These are phyloP conservation scores for Gymnoscelis rufifasciata DNA, from an alignment of 2,888 invertebrate genomes.

Conservation along the genomic window DNA sequence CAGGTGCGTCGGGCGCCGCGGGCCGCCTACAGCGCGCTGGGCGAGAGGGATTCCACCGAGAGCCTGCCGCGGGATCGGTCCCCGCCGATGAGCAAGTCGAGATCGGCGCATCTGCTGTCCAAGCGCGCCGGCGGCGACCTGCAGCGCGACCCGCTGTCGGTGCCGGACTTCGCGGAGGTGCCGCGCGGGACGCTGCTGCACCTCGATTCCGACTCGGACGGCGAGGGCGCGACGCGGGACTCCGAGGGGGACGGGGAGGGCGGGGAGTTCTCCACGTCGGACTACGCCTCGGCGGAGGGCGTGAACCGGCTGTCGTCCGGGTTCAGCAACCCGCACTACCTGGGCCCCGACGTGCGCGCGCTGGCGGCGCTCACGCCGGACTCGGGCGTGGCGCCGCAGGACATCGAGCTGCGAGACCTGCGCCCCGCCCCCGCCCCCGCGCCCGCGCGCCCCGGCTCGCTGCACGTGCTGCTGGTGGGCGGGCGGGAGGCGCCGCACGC, in stretches of 20 bases:
- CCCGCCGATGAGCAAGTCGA: conserved; percentile 71
- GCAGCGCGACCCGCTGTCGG: conserved; percentile 84
- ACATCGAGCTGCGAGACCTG: conserved; percentile 64
- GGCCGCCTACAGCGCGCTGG: conserved; percentile 85
- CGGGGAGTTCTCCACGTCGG: conserved; percentile 83
- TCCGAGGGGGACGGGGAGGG: conserved; percentile 73
- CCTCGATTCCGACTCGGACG: conserved; percentile 84
- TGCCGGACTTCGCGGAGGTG: conserved; percentile 84
- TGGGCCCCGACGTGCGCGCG: conserved; percentile 84
- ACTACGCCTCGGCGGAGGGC: conserved; percentile 86
- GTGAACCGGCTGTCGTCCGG: conserved; percentile 80
- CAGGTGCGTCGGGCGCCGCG: conserved; percentile 83
- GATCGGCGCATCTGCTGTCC: conserved; percentile 68
- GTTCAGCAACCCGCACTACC: conserved; percentile 87
- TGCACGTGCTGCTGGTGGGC: conserved; percentile 80
- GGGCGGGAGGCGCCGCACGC: conserved; percentile 89
- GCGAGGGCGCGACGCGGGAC: conserved; percentile 64
- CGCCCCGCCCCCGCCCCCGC: conserved; percentile 39
- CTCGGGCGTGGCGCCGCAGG: conserved; percentile 77
- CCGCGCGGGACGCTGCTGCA: conserved; percentile 83
- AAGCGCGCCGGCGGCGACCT: conserved; percentile 53
- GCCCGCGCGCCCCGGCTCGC: conserved; percentile 44
- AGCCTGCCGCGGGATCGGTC: conserved; percentile 71
- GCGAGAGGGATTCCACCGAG: conserved; percentile 82
- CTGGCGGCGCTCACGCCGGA: conserved; percentile 83